Percentiles rank a stretch among this genome's conserved stretches.
Conservation (phyloP, 2,797 vertebrate genomes). For the Hephaestus fuliginosus region DNA sequence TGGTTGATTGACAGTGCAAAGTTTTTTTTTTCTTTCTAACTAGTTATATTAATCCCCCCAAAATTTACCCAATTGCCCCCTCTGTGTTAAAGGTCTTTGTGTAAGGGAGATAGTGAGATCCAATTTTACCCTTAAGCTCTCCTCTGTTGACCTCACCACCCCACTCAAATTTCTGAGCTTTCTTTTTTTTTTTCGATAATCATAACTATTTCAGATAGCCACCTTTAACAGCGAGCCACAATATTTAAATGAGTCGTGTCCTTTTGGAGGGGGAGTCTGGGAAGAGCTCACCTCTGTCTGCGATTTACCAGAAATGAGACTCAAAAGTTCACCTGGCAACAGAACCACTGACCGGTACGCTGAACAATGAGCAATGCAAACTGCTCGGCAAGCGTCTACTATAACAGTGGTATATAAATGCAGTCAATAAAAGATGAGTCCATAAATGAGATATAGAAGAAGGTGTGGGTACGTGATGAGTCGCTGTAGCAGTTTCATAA, state of each 20-base stretch:
- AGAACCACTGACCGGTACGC: neutral
- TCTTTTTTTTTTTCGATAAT: slow-evolving; percentile 9
- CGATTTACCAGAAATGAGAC: neutral
- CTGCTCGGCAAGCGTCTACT: neutral
- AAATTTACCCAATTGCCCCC: slow-evolving; percentile 1
- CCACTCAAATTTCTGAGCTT: slow-evolving; percentile 5
- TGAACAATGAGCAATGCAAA: slow-evolving; percentile 2
- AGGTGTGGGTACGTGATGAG: neutral
- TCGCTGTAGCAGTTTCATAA: neutral
- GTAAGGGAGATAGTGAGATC: slow-evolving; percentile 18
- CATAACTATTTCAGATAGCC: neutral
- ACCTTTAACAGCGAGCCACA: slow-evolving; percentile 6
- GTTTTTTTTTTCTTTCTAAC: neutral
- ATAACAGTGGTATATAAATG: neutral
- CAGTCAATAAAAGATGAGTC: neutral
- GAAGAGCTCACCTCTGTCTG: neutral
- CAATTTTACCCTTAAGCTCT: slow-evolving; percentile 13
- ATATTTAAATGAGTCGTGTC: slow-evolving; percentile 8
- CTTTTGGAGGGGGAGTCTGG: neutral
- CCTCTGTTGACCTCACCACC: slow-evolving; percentile 37
- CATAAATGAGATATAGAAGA: neutral
- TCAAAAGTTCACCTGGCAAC: neutral
- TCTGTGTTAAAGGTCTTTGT: slow-evolving; percentile 9
- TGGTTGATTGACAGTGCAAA: neutral
- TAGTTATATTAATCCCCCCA: slow-evolving; percentile 16